Conservation (phyloP, 1,140 invertebrate species). For the Drosophila erecta region DNA sequence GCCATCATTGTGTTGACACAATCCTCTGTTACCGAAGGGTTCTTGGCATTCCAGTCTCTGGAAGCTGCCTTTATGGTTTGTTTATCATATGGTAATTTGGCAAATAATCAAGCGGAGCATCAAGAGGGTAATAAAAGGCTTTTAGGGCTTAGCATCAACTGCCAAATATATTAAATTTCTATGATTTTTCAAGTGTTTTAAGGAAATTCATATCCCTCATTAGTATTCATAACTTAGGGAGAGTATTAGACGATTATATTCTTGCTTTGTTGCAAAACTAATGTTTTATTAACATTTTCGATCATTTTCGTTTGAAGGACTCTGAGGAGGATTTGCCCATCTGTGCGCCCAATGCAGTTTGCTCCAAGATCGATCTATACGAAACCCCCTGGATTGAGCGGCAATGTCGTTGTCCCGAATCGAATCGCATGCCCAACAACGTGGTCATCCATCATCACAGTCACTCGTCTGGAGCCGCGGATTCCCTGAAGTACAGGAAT, state of each 20-base stretch:
- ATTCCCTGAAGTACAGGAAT: constrained; percentile 59
- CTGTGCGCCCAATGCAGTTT: constrained; percentile 92
- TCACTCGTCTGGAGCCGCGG: constrained; percentile 20
- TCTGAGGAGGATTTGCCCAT: constrained; percentile 93
- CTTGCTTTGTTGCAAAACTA: too few species aligned
- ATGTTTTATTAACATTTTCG: not conserved
- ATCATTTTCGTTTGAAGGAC: constrained; percentile 85
- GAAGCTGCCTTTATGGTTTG: constrained; percentile 27
- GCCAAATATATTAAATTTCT: not conserved
- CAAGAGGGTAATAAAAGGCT: constrained; percentile 11
- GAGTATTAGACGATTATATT: too few species aligned
- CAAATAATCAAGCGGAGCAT: constrained; percentile 16
- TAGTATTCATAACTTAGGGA: too few species aligned
- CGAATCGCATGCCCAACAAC: constrained; percentile 77
- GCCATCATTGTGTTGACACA: constrained; percentile 36
- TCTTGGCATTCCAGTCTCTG: not conserved
- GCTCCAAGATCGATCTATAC: constrained; percentile 95
- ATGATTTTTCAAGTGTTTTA: not conserved
- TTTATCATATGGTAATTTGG: constrained; percentile 33
- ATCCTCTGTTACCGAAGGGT: constrained; percentile 34
- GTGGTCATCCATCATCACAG: constrained; percentile 73
- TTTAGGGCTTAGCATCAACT: constrained; percentile 4
- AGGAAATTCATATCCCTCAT: not conserved
- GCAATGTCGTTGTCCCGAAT: constrained; percentile 91
- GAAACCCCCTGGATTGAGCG: constrained; percentile 94